Evolutionary conservation across 2,797 vertebrate species (phyloP).

Genomic region (Ceryle rudis): DNA sequence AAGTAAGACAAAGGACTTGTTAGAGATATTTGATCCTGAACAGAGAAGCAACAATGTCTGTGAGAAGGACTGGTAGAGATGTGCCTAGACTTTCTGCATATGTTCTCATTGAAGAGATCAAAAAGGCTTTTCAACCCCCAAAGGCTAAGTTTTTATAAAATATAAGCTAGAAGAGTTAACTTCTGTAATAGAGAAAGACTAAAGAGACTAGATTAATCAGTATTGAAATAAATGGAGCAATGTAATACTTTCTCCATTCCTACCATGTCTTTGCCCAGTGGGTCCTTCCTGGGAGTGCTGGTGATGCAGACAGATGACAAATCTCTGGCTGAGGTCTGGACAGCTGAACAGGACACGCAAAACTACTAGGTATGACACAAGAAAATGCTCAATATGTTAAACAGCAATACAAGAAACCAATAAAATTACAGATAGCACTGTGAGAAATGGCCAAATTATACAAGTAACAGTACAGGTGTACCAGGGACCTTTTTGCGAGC

Average conservation of each 20-base stretch:
- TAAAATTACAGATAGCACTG: background rate
- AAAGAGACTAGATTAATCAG: background rate
- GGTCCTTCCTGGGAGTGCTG: background rate
- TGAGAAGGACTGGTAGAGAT: background rate
- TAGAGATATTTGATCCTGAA: background rate
- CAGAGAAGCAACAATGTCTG: background rate
- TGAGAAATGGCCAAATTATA: background rate
- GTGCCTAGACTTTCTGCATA: background rate
- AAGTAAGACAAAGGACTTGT: background rate
- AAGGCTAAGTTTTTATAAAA: background rate
- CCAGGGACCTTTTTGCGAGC: background rate
- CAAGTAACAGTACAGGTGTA: background rate
- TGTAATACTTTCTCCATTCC: background rate
- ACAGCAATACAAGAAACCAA: background rate
- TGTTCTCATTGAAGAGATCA: background rate
- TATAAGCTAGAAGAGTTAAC: background rate
- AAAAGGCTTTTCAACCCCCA: background rate
- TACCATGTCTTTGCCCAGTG: rapidly evolving
- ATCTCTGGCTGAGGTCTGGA: background rate
- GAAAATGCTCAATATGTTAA: background rate
- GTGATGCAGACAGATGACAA: background rate
- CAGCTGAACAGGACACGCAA: background rate
- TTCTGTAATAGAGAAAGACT: background rate
- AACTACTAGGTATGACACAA: background rate
- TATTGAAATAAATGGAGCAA: background rate